Base-by-base conservation (phyloP, 2,888 invertebrate genomes). In the Hypolimnas misippus region DNA sequence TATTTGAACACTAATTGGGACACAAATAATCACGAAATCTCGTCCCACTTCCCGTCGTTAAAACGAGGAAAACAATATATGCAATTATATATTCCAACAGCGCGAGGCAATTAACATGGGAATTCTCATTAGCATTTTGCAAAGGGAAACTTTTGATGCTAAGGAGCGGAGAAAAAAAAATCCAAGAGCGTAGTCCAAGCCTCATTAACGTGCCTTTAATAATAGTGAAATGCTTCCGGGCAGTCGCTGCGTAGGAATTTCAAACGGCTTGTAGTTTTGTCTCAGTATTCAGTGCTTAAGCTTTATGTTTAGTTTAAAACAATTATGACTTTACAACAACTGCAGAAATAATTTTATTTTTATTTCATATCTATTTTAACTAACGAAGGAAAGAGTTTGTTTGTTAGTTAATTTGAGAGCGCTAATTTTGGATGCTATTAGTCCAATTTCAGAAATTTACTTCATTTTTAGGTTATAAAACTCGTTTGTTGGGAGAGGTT, bases 71-170 rank as follows among this genome's bases (percentile, higher is more conserved):
- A 87, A 87, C 87, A 88, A 87, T 88, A 86, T 84, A 86, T 87
- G 85, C 83, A 87, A 89, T 88, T 87, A 87, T 84, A 86, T 81
- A 87, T 89, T 87, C 89, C 75, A 79, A 78, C 75, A 80, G 75
- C 76, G 77, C 75, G 76, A 79, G 86, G 85, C 86, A 89, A 89
- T 89, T 89, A 89, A 85, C 86, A 86, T 86, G 83, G 82, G 84
- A 87, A 84, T 86, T 83, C 89, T 89, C 88, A 84, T 89, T 88
- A 87, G 83, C 83, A 78, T 82, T 81, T 82, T 76, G 86, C 81
- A 86, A 88, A 88, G 81, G 84, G 80, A 84, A 87, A 89, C 89
- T 89, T 89, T 87, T 88, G 87, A 89, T 88, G 87, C 84, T 84
- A 85, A 86, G 81, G 82, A 86, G 86, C 76, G 76, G 62, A 67